Base-by-base conservation (phyloP, 2,888 invertebrate species). In the Thecophora atra region DNA sequence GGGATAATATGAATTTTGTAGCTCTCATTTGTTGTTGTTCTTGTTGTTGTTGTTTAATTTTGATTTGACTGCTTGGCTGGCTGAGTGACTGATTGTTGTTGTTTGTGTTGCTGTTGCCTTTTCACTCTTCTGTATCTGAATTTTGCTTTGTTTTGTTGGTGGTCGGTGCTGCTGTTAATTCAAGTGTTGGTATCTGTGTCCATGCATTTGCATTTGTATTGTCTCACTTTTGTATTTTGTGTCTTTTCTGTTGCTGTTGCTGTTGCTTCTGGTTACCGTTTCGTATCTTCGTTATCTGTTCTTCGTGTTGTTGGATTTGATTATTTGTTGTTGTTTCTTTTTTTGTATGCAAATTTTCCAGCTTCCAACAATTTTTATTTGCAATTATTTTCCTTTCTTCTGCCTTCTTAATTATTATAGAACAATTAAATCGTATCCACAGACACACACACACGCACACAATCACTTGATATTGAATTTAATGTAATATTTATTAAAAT, bases 31-130 rank as follows among this genome's bases (percentile, higher is more conserved):
- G n/a, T n/a, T n/a, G n/a, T n/a, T 66, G n/a, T 51, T 67, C 44
- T 26, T 58, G 44, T 69, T 69, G 60, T 69, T 69, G 60, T 60
- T 44, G 37, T 26, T 26, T 24, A n/a, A 58, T 58, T n/a, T 60
- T 69, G 28, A 42, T 56, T 56, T 54, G 67, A 67, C 42, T 63
- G 62, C 42, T 19, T 62, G 69, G 26, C 60, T 60, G 69, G n/a
- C 47, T 69, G 60, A 19, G 30, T 60, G 60, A 66, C 66, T 66
- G 66, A 52, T 30, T 26, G 28, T 51, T 62, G 60, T n/a, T 62
- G 47, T 30, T 69, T 28, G 69, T 60, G 47, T 62, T 69, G 60
- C 69, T 69, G 69, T 69, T 69, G 47, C 69, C 62, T 60, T 69
- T 60, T 67, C 56, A 54, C 67, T 67, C 67, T 54, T 19, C 5